Evolutionary conservation across 2,113 vertebrate genomes (phyloP).

Genomic region (Pteronura brasiliensis): DNA sequence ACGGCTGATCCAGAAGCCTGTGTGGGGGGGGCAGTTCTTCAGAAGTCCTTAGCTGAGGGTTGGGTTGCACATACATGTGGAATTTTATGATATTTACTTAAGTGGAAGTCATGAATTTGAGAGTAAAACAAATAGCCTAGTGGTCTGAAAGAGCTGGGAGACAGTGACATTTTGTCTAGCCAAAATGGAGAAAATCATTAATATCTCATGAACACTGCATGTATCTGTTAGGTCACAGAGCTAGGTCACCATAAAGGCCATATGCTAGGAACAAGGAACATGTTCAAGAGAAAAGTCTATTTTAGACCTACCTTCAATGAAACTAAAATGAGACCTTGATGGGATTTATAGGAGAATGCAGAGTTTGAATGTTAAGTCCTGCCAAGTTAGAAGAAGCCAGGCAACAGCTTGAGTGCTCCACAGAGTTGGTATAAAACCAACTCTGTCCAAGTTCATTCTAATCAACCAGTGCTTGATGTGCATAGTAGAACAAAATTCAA

Average conservation of each 20-base stretch:
- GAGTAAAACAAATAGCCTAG: not conserved
- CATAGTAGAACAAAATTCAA: not conserved
- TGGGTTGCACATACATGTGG: too few relatives aligned
- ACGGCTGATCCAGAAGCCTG: not conserved
- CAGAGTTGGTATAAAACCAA: not conserved
- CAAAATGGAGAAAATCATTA: not conserved
- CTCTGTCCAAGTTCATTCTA: not conserved
- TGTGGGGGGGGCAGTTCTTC: not conserved
- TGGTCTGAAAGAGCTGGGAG: not conserved
- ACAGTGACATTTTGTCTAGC: not conserved
- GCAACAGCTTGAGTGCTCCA: not conserved
- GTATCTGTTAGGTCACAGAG: too few relatives aligned
- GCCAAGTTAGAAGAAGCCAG: not conserved
- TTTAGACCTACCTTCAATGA: not conserved
- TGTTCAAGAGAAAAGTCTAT: not conserved
- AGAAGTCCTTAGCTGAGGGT: not conserved
- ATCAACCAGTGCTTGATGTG: not conserved
- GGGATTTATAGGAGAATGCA: not conserved
- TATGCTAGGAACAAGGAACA: not conserved
- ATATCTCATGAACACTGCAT: not conserved
- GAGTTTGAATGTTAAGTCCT: not conserved
- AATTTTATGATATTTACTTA: not conserved
- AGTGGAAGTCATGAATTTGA: not conserved
- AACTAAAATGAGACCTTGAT: not conserved
- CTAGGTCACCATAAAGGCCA: too few relatives aligned